Base-by-base conservation (phyloP, 2,113 vertebrate species). In the Pleuronectes platessa region DNA sequence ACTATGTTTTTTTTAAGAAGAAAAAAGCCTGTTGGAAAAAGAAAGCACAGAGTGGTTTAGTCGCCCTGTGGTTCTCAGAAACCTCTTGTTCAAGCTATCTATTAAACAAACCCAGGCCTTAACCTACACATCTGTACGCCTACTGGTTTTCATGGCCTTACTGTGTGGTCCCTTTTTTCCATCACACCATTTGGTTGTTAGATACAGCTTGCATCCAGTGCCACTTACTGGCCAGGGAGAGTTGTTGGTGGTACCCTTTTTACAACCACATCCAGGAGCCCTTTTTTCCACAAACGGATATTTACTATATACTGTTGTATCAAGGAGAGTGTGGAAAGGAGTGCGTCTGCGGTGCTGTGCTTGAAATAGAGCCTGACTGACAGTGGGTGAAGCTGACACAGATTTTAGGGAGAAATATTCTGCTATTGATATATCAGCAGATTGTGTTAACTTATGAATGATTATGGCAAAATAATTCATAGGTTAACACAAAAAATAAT, bases 141-240 rank as follows among this genome's bases (percentile, higher is more conserved):
- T 35, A 14, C 62, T 56, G 75, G 42, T 74, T 89, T 89, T 78
- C 84, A 54, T 76, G 69, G 69, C 24, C 83, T 51, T 18, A 62
- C 76, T 91, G 84, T 92, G 88, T 90, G 89, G 88, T 89, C 88
- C 55, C 76, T 18, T 60, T 85, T 92, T 93, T 92, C 88, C 92
- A 89, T 90, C 85, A 92, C 89, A 89, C 78, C 60, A 54, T 20
- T 81, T 24, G 90, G 86, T 93, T 93, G 89, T 78, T 89, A 86
- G 85, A 77, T 81, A 82, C 90, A 83, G 68, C 67, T 69, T 71
- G 12, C 63, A 84, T 81, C 71, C 74, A 87, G 62, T 80, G 53
- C 76, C 79, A 88, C 82, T 79, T 86, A 74, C 72, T 74, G 74
- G 77, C 66, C 51, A 69, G 61, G 80, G 35, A 58, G 15, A 63